phyloP scores from a whole-genome alignment of 2,113 vertebrate genomes.

The Ovis canadensis region DNA sequence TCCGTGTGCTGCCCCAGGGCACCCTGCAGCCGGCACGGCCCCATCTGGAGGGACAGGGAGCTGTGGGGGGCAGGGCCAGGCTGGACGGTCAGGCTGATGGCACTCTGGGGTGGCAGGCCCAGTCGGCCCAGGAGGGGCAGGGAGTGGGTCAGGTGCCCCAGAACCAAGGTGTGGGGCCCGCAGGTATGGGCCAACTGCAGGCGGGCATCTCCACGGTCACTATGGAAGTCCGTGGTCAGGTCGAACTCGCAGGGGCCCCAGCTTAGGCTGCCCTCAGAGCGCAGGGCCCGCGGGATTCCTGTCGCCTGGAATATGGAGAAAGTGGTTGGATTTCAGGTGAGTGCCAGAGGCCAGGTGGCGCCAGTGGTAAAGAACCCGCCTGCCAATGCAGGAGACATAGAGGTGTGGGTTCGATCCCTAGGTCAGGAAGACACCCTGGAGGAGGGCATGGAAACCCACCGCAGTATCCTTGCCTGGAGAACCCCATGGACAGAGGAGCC shows the following conservation, averaged over 20 bases:
- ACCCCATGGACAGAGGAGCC: not conserved
- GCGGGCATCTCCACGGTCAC: conserved; percentile 71
- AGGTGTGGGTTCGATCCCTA: fast-evolving
- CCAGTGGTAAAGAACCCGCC: not conserved
- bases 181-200: conserved; percentile 79
- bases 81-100: not conserved
- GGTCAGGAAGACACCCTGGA: not conserved
- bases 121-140: conserved; percentile 67
- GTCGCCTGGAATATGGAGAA: conserved; percentile 63
- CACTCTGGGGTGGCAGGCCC: conserved; percentile 76
- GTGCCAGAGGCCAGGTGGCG: not conserved
- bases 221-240: conserved; percentile 74
- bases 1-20: conserved; percentile 49
- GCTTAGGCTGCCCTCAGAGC: conserved; percentile 72
- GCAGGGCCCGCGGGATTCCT: conserved; percentile 74
- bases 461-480: not conserved
- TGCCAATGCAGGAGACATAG: not conserved
- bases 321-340: not conserved
- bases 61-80: not conserved
- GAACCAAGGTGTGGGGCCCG: conserved; percentile 58
- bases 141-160: conserved; percentile 79
- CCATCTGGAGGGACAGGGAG: conserved; percentile 77
- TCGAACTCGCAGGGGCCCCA: conserved; percentile 58
- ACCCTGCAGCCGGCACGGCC: conserved; percentile 78
- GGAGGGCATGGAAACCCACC: not conserved